These are phyloP conservation scores for Acrocephalus scirpaceus DNA, from an alignment of 2,797 vertebrate genomes.

Conservation along the genomic window DNA sequence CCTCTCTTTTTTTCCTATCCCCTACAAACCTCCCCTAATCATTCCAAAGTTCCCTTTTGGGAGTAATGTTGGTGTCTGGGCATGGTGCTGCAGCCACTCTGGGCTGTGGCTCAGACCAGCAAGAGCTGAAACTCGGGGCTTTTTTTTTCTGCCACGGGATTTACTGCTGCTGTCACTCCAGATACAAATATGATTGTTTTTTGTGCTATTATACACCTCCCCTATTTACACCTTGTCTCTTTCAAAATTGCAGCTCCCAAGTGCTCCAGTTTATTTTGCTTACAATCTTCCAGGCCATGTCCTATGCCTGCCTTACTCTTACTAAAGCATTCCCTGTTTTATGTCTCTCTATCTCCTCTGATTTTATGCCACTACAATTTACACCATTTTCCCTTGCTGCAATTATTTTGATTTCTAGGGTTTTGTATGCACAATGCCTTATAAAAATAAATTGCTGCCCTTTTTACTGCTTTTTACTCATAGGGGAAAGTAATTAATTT, in stretches of 20 bases:
- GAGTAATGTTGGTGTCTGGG: not conserved
- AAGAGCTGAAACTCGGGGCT: not conserved
- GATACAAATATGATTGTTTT: not conserved
- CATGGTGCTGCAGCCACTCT: not conserved
- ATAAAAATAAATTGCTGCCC: constrained; percentile 29
- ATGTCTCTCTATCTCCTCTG: not conserved
- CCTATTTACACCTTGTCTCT: not conserved
- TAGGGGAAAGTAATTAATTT: constrained; percentile 15
- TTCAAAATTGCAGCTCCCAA: not conserved
- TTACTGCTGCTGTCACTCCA: not conserved
- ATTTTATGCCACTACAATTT: not conserved
- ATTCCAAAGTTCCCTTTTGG: not conserved
- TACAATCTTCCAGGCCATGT: not conserved
- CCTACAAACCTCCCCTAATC: not conserved
- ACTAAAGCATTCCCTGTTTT: not conserved
- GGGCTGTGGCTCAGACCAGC: not conserved
- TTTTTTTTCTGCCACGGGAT: not conserved
- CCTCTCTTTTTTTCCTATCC: not conserved
- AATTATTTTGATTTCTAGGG: not conserved
- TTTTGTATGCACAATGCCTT: not conserved
- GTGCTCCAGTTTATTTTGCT: not conserved
- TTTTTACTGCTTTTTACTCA: not conserved
- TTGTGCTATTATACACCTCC: not conserved
- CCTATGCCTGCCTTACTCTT: not conserved
- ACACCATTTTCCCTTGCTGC: not conserved